phyloP scores from a whole-genome alignment of 2,113 vertebrate species.

The Laterallus jamaicensis region DNA sequence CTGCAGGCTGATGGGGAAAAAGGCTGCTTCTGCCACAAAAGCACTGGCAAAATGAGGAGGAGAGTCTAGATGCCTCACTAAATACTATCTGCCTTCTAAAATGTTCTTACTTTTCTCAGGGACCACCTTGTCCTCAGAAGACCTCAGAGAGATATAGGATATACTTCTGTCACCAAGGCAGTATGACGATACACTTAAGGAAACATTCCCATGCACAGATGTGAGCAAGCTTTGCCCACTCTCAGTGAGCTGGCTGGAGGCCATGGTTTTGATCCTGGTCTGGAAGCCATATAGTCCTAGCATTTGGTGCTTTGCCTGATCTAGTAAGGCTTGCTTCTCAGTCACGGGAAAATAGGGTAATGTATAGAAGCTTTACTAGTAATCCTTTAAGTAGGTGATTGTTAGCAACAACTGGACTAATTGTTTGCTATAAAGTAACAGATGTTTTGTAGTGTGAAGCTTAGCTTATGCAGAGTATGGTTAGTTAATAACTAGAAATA shows the following conservation, averaged over 20 bases:
- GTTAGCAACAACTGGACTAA: not conserved
- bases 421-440: not conserved
- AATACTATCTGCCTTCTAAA: not conserved
- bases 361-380: not conserved
- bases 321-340: not conserved
- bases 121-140: not conserved
- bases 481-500: not conserved
- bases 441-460: not conserved
- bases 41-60: not conserved
- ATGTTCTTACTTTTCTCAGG: not conserved
- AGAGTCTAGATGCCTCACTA: not conserved
- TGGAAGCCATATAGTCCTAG: not conserved
- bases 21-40: not conserved
- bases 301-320: not conserved
- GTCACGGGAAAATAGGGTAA: not conserved
- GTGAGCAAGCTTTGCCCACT: not conserved
- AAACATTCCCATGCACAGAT: not conserved
- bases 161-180: not conserved
- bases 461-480: not conserved
- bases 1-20: not conserved
- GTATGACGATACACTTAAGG: not conserved
- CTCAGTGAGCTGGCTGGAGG: not conserved
- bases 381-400: slow-evolving; percentile 16
- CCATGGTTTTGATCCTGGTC: not conserved
- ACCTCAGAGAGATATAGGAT: not conserved